Evolutionary conservation across 2,797 vertebrate species (phyloP).

Genomic region (Sciaenops ocellatus): DNA sequence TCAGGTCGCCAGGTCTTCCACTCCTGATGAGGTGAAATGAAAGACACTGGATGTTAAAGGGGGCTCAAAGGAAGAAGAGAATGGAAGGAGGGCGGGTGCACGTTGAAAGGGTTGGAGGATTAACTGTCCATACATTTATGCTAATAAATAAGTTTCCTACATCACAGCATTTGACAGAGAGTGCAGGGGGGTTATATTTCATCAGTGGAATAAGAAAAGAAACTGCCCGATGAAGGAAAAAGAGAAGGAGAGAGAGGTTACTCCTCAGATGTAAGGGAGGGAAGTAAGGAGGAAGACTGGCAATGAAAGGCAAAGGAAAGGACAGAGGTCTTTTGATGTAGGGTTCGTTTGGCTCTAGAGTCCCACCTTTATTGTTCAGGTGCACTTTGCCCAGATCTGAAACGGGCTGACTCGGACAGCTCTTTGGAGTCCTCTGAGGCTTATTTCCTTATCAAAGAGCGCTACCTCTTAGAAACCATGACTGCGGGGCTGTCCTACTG

Average conservation of each 20-base stretch:
- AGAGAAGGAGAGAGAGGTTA: conserved; percentile 2
- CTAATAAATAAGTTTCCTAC: conserved; percentile 51
- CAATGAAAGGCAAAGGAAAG: conserved; percentile 55
- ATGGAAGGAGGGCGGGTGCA: conserved; percentile 34
- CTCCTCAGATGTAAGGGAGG: conserved; percentile 25
- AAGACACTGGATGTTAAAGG: conserved; percentile 65
- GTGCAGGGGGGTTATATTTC: conserved; percentile 33
- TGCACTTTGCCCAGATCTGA: conserved; percentile 54
- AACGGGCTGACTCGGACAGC: conserved; percentile 61
- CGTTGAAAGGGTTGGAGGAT: conserved; percentile 50
- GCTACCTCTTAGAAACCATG: conserved; percentile 47
- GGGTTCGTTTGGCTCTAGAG: conserved; percentile 28
- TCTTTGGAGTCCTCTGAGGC: conserved; percentile 43
- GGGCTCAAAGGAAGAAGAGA: conserved; percentile 37
- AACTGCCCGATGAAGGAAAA: conserved; percentile 52
- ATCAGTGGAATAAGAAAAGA: conserved; percentile 38
- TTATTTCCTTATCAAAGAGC: conserved; percentile 72
- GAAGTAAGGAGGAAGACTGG: conserved; percentile 29
- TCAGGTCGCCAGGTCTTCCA: conserved; percentile 59
- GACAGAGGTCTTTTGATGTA: conserved; percentile 60
- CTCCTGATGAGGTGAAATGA: conserved; percentile 77
- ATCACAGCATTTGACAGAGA: conserved; percentile 26
- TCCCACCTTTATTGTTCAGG: conserved; percentile 56
- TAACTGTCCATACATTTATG: conserved; percentile 75
- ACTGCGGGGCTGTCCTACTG: conserved; percentile 41